phyloP scores from a whole-genome alignment of 2,797 vertebrate species.

The Lerista edwardsae region DNA sequence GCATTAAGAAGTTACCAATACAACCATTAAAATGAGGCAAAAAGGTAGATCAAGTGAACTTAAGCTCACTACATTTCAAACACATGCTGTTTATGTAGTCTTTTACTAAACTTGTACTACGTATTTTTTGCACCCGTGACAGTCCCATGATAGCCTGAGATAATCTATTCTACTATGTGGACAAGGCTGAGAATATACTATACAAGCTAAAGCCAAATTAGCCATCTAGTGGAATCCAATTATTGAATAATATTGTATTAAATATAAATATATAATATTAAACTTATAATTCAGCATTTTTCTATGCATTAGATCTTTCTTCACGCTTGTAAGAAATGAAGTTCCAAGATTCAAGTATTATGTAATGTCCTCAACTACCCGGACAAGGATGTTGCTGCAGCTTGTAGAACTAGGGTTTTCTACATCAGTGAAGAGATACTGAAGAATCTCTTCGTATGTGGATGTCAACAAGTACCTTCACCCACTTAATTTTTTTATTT shows the following conservation, averaged over 20 bases:
- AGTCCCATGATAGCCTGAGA: too few relatives aligned
- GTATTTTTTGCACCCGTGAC: too few relatives aligned
- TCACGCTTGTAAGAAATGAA: neutral
- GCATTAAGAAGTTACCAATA: too few relatives aligned
- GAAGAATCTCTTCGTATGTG: neutral
- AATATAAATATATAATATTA: too few relatives aligned
- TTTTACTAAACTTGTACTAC: too few relatives aligned
- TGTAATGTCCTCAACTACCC: neutral
- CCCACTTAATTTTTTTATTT: neutral
- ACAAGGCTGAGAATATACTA: too few relatives aligned
- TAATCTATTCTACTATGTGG: too few relatives aligned
- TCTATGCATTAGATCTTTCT: neutral
- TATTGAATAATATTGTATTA: neutral
- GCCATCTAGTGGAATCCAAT: neutral
- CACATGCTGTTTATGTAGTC: too few relatives aligned
- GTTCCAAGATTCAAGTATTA: neutral
- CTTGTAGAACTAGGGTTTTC: neutral
- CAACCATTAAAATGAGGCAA: too few relatives aligned
- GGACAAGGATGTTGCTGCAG: neutral
- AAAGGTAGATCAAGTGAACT: too few relatives aligned
- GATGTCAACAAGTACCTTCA: neutral
- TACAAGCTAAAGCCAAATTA: neutral
- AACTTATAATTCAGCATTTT: neutral
- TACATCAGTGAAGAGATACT: neutral
- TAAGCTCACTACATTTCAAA: too few relatives aligned